phyloP scores from a whole-genome alignment of 2,888 invertebrate genomes.

The Drosophila limbata region DNA sequence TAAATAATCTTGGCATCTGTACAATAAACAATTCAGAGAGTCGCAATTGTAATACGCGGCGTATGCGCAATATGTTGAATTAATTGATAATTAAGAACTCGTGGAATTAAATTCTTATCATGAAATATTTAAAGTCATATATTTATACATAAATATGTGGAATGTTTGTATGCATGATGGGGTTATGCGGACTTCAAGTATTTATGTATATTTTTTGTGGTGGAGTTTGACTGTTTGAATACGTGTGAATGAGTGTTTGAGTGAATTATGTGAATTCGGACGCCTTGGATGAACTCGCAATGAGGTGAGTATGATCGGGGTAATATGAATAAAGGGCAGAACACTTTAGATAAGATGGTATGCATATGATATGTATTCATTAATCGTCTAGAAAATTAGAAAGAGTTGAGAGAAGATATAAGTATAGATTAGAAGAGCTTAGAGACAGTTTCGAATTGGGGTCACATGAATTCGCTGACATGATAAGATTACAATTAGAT shows the following conservation, averaged over 20 bases:
- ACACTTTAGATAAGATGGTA: constrained; percentile 65
- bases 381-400: constrained; percentile 85
- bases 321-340: constrained; percentile 49
- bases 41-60: constrained; percentile 23
- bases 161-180: constrained; percentile 53
- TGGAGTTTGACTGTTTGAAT: constrained; percentile 55
- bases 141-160: constrained; percentile 24
- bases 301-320: constrained; percentile 54
- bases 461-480: constrained; percentile 29
- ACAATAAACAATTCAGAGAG: constrained; percentile 15
- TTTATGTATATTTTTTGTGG: constrained; percentile 26
- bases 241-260: constrained; percentile 36
- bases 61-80: constrained; percentile 47
- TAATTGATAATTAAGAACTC: constrained; percentile 23
- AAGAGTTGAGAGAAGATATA: constrained; percentile 82
- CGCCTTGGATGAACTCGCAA: constrained; percentile 65
- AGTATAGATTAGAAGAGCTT: constrained; percentile 82
- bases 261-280: constrained; percentile 37
- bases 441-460: constrained; percentile 64
- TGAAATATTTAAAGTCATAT: constrained; percentile 19
- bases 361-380: constrained; percentile 79
- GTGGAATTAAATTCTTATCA: constrained; percentile 15
- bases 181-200: constrained; percentile 27
- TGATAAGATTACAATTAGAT: constrained; percentile 54
- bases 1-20: constrained; percentile 4